phyloP scores from a whole-genome alignment of 2,888 invertebrate genomes.

The Synanthedon formicaeformis region DNA sequence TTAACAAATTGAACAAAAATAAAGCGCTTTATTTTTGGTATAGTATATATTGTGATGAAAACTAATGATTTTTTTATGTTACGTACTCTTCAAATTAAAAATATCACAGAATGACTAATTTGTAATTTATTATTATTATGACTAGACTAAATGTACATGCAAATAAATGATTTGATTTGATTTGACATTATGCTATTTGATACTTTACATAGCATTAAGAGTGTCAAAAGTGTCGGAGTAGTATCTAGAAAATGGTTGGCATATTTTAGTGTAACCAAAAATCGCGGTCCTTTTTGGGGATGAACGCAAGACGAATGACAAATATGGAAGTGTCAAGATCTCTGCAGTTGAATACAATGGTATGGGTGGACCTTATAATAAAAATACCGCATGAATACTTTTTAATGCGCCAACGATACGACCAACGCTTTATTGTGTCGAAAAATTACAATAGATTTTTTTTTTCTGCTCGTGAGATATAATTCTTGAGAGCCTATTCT shows the following conservation, averaged over 20 bases:
- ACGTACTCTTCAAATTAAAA: no score
- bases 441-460: slow-evolving; percentile 37
- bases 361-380: slow-evolving; percentile 39
- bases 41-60: no score
- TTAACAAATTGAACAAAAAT: no score
- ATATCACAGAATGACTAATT: no score
- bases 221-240: no score
- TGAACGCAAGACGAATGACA: slow-evolving; percentile 37
- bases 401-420: slow-evolving; percentile 70
- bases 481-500: slow-evolving; percentile 54
- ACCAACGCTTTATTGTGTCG: slow-evolving; percentile 55
- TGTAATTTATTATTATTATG: no score
- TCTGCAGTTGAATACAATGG: slow-evolving; percentile 44
- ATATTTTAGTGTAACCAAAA: slow-evolving; percentile 13
- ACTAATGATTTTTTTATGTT: no score
- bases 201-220: no score
- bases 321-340: slow-evolving; percentile 60
- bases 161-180: no score
- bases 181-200: no score
- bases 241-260: neutral
- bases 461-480: slow-evolving; percentile 56
- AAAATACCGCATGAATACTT: slow-evolving; percentile 68
- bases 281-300: slow-evolving; percentile 20
- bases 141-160: no score
- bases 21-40: no score